A percentile compares a stretch with the other conserved stretches of the same genome.
These are phyloP conservation scores for Hylia prasina DNA, from an alignment of 2,113 vertebrate species.

Conservation along the genomic window DNA sequence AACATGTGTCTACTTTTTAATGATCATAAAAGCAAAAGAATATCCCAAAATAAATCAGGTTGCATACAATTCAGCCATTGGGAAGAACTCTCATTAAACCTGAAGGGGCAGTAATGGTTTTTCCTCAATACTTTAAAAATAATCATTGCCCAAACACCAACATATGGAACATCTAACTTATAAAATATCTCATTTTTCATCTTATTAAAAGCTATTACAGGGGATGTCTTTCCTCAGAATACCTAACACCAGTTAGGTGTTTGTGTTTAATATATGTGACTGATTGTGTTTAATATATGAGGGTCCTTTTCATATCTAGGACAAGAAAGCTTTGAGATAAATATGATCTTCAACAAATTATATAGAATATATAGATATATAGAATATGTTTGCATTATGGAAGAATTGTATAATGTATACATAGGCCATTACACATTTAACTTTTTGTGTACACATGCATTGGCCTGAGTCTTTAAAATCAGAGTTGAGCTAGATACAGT, in stretches of 20 bases:
- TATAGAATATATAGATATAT: background rate
- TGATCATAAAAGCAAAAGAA: background rate
- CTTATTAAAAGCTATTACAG: background rate
- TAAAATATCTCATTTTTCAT: background rate
- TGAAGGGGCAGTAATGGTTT: background rate
- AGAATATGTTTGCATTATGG: background rate
- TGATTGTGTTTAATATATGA: background rate
- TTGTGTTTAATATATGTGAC: background rate
- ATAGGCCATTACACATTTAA: background rate
- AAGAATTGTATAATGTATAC: background rate
- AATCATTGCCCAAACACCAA: background rate
- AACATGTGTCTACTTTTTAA: background rate
- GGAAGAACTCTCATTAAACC: background rate
- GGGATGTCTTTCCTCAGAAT: background rate
- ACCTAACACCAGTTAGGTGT: background rate
- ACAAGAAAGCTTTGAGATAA: background rate
- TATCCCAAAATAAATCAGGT: background rate
- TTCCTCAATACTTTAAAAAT: background rate
- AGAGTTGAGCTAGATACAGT: background rate
- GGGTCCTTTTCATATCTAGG: background rate
- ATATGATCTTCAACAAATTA: background rate
- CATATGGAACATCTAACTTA: background rate
- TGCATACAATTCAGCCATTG: background rate
- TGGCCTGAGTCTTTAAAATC: background rate
- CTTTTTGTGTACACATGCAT: background rate